Base-by-base conservation (phyloP, 92 coral and sea anemone genomes). In the Porites lobata region DNA sequence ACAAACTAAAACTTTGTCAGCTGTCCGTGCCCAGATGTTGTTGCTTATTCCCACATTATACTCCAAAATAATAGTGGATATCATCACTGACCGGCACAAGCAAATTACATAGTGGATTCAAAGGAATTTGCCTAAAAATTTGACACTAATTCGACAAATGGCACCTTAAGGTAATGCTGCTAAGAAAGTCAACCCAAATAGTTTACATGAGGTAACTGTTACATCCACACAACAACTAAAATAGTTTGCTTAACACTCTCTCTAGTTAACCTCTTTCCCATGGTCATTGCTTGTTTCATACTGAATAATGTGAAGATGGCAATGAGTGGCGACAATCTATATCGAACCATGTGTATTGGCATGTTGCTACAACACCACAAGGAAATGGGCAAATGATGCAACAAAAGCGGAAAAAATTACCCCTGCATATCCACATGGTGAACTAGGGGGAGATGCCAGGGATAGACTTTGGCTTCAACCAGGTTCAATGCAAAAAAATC, bases 361-460 rank as follows among this genome's bases (percentile, higher is more conserved):
- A 85, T 79, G 92, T 87, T 5, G 92, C 92, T 5, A 22, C 92
- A 54, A 92, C 94, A 26, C 87, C 92, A 4, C 90, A 88, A 88
- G 90, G 92, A 4, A 32, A 82, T 77, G 89, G 91, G 4, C 63
- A 91, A 18, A 24, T 91, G 12, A 87, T 91, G 67, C 68, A 64
- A 71, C 91, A 75, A 20, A 87, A 91, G 32, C 88, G 94, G 92
- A 43, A 85, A 56, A 91, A 87, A 18, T 77, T 87, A 9, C 89
- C 89, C 4, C 57, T 87, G 1, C 91, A 91, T 54, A 87, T 84
- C 1, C 89, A 87, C 32, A 29, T 29, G 32, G 32, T 29, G 32
- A 29, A 29, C 32, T 29, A 29, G 32, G 32, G 32, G 32, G 32
- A 29, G 32, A 29, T 29, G 32, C 32, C 32, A 29, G 32, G 32